Conservation (phyloP, 2,113 vertebrate genomes). For the Cryptomyrus ogoouensis region DNA sequence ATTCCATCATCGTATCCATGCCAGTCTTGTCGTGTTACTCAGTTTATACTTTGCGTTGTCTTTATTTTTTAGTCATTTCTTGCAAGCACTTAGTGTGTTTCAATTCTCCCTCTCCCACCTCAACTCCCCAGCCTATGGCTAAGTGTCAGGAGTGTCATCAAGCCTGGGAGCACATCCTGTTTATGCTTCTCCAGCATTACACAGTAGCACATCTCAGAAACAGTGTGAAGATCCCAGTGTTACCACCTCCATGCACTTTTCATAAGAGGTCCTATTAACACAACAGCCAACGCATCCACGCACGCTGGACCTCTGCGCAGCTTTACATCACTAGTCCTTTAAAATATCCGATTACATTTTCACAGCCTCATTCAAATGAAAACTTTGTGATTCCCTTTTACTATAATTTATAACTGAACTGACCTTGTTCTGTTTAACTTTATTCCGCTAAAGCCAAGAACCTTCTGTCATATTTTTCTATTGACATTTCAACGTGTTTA, state of each 20-base stretch:
- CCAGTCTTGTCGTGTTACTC: neutral
- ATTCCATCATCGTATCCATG: neutral
- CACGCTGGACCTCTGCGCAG: neutral
- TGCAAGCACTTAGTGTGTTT: neutral
- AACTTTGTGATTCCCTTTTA: neutral
- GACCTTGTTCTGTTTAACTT: neutral
- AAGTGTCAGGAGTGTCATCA: neutral
- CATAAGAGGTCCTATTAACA: neutral
- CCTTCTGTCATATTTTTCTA: neutral
- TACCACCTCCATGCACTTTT: neutral
- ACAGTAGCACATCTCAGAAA: constrained; percentile 25
- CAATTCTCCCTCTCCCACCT: neutral
- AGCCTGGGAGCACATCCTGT: neutral
- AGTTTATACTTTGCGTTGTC: neutral
- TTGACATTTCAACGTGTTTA: neutral
- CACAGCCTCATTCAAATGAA: neutral
- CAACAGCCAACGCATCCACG: neutral
- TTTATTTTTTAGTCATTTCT: neutral
- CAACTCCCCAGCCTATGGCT: neutral
- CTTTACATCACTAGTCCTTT: neutral
- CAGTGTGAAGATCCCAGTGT: neutral
- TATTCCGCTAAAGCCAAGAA: neutral
- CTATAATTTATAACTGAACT: neutral
- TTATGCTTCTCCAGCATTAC: neutral
- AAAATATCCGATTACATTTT: neutral